These are phyloP conservation scores for Arctocebus calabarensis DNA, from an alignment of 2,797 vertebrate genomes.

Conservation along the genomic window DNA sequence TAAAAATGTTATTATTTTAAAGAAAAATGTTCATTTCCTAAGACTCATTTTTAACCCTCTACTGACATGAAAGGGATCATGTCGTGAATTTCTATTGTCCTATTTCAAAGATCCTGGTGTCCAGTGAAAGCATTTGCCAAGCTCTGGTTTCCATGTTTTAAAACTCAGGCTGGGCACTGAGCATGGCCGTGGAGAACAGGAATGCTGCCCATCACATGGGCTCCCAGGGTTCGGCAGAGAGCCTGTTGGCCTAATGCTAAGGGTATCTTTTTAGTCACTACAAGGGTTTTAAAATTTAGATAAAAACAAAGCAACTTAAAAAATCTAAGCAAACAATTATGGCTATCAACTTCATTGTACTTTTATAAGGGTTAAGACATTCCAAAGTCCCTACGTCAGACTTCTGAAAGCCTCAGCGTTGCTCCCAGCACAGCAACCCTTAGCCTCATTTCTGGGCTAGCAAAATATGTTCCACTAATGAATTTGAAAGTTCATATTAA, in stretches of 20 bases:
- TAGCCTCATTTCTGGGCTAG: not conserved
- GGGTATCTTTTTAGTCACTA: not conserved
- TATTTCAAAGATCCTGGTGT: not conserved
- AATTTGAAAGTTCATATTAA: not conserved
- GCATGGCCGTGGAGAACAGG: too few species aligned
- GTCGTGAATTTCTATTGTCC: not conserved
- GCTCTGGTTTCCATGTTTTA: not conserved
- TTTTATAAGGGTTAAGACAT: not conserved
- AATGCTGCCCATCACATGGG: not conserved
- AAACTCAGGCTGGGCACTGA: not conserved
- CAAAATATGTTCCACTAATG: constrained; percentile 8
- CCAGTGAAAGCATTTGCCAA: not conserved
- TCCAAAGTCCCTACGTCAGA: not conserved
- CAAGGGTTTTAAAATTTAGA: constrained; percentile 49
- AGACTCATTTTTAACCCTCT: not conserved
- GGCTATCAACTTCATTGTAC: not conserved
- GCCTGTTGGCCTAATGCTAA: not conserved
- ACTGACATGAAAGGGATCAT: not conserved
- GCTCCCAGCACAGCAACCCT: not conserved
- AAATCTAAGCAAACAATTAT: not conserved
- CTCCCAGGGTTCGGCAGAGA: not conserved
- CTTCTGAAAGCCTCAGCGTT: not conserved
- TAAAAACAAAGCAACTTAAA: constrained; percentile 28
- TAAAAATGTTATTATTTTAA: not conserved
- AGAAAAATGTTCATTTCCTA: not conserved